Base-by-base conservation (phyloP, 2,888 invertebrate genomes). In the Lottia gigantea region DNA sequence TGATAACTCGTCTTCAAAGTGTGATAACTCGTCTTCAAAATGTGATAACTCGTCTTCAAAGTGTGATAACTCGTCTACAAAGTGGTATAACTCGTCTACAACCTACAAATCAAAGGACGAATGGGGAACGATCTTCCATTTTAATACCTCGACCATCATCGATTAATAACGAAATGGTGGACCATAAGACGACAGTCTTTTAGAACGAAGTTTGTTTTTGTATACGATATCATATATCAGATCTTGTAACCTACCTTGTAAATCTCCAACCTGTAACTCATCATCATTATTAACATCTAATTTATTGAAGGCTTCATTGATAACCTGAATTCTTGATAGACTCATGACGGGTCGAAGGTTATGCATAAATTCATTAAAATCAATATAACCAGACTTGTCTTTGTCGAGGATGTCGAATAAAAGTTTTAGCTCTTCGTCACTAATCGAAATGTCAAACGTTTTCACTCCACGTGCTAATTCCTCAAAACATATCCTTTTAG, bases 271-370 rank as follows among this genome's bases (percentile, higher is more conserved):
- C 61, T 79, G 77, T 26, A 87, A 71, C 1, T 76, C 78, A 0
- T 79, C 83, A 69, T 87, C 86, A 31, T 79, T 78, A 65, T 80
- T 83, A 15, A 78, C 81, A 72, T 87, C 87, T 49, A 86, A 70
- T 71, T 79, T 82, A 62, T 83, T 78, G 76, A 86, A 86, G 1
- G 84, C 84, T 72, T 85, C 79, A 68, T 84, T 78, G 62, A 86
- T 78, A 40, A 86, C 84, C 40, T 72, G 75, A 46, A 78, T 64
- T 16, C 86, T 71, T 23, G 26, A 23, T n/a, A 71, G 67, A 2
- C 77, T 70, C 83, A 87, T 81, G 7, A 83, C 76, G 25, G 86
- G 85, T 40, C 81, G 74, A 23, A 86, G 75, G 46, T 80, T 78
- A 23, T 76, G 62, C 65, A 86, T 78, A 66, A 86, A 82, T 74